These are phyloP conservation scores for Lepidotrigona ventralis DNA, from an alignment of 1,140 invertebrate genomes.

Conservation along the genomic window DNA sequence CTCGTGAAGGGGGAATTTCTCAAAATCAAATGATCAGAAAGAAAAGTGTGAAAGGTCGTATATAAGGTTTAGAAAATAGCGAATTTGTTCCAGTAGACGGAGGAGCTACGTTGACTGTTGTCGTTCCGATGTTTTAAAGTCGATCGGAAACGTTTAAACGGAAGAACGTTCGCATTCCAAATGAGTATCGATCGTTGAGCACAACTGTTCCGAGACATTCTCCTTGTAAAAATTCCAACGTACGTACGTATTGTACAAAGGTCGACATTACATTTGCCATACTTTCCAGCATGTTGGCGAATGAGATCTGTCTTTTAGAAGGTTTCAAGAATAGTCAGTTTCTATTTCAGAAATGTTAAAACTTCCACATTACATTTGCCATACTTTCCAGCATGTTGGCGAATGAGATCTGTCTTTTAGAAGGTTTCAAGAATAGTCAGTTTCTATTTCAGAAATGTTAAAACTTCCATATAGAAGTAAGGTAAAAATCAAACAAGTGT, in stretches of 20 bases:
- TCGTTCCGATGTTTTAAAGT: not conserved
- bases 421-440: too few relatives aligned
- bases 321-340: not conserved
- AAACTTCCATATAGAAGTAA: too few relatives aligned
- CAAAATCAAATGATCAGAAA: too few relatives aligned
- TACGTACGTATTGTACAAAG: not conserved
- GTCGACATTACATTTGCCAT: not conserved
- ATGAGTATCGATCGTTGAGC: not conserved
- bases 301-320: not conserved
- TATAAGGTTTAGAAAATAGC: not conserved
- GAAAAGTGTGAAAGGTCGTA: not conserved
- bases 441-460: too few relatives aligned
- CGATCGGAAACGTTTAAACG: slow-evolving; percentile 6
- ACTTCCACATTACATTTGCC: too few relatives aligned
- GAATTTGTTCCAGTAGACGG: not conserved
- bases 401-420: too few relatives aligned
- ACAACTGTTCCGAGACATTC: not conserved
- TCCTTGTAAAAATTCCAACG: not conserved
- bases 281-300: not conserved
- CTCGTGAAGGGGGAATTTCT: too few relatives aligned
- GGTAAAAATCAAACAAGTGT: too few relatives aligned
- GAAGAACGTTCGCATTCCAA: not conserved
- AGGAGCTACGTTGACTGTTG: not conserved
- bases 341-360: not conserved
- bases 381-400: too few relatives aligned